Percentiles rank a stretch among this genome's conserved stretches.
Conservation (phyloP, 1,140 invertebrate genomes). For the Bursaphelenchus mucronatus region DNA sequence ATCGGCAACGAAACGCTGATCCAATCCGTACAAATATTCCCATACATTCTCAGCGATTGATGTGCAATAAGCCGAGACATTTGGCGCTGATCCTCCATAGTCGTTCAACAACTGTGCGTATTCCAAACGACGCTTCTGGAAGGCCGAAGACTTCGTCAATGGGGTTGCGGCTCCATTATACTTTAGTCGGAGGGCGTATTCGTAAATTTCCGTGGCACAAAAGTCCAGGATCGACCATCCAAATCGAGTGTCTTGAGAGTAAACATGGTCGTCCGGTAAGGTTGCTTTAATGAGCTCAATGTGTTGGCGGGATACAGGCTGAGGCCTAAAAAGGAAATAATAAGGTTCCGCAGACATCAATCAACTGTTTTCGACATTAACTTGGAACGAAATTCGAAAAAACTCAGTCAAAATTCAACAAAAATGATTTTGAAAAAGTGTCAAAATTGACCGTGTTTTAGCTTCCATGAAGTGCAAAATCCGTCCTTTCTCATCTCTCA, state of each 20-base stretch:
- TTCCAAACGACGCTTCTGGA: conserved; percentile 23
- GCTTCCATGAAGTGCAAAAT: not conserved
- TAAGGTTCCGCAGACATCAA: not conserved
- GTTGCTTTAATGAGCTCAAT: conserved; percentile 43
- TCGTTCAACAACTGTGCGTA: conserved; percentile 40
- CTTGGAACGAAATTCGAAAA: not conserved
- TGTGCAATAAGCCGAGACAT: conserved; percentile 24
- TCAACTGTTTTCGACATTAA: not conserved
- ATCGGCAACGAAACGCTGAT: not conserved
- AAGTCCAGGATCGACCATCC: conserved; percentile 49
- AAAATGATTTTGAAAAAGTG: no score
- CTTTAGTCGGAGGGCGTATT: conserved; percentile 29
- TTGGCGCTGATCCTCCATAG: conserved; percentile 31
- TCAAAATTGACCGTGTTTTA: not conserved
- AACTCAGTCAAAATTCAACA: not conserved
- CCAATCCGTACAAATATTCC: not conserved
- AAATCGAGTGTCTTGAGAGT: conserved; percentile 34
- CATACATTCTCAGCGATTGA: conserved; percentile 12
- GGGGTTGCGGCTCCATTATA: conserved; percentile 3
- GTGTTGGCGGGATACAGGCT: conserved; percentile 22
- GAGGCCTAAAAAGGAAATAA: conserved; percentile 13
- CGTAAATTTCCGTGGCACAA: conserved; percentile 45
- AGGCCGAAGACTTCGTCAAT: conserved; percentile 20
- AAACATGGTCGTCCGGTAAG: conserved; percentile 36
- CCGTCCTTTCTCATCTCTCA: no score